Base-by-base conservation (phyloP, 2,888 invertebrate species). In the Epinotia ramella region DNA sequence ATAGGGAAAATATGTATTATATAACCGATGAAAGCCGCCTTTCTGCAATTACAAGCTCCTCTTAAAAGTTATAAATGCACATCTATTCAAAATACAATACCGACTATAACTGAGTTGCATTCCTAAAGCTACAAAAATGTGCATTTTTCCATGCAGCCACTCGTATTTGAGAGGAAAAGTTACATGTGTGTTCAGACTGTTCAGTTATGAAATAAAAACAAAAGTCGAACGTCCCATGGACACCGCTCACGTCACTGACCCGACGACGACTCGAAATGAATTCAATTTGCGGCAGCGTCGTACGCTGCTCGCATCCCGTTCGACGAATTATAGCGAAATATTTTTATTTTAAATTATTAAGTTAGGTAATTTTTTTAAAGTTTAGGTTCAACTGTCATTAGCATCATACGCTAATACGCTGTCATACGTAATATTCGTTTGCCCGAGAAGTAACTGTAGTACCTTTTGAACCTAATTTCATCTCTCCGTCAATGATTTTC, bases 211-310 rank as follows among this genome's bases (percentile, higher is more conserved):
- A 70, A 74, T 62, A 70, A 74, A 70, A 64, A 62, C 28, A 70
- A 53, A 56, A 66, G 66, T 71, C 40, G 60, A 63, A 16, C 70
- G 73, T 67, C 69, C 68, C 76, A 71, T 78, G 77, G 78, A 76
- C 82, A 77, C 24, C 24, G 24, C 24, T 80, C 83, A 84, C 86
- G 86, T 82, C 89, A 89, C 88, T 89, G 88, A 89, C 83, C 79
- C 77, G 81, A 79, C 83, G 79, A 44, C 78, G 80, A 81, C 74
- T 76, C 77, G 81, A 84, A 88, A 86, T 84, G 84, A 87, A 89
- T 87, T 86, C 81, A 86, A 89, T 88, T 89, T 84, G 82, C 78
- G 71, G 67, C 64, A 70, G 62, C 46, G 63, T 46, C 56, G 73
- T 76, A 66, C 62, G 46, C 46, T 62, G 66, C 63, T 68, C 20